phyloP scores from a whole-genome alignment of 1,140 invertebrate genomes.

The Magallana angulata region DNA sequence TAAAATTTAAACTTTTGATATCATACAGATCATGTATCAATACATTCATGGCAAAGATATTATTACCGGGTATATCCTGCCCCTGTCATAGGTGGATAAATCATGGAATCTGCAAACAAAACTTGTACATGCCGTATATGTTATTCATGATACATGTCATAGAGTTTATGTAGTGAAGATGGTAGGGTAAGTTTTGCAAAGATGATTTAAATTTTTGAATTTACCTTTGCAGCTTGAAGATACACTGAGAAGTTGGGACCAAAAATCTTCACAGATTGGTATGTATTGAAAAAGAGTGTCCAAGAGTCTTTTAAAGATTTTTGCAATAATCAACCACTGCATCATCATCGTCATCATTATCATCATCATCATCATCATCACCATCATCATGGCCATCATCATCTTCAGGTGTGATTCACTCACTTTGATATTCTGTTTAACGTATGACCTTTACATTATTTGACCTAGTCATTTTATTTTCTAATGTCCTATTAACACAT shows the following conservation, averaged over 20 bases:
- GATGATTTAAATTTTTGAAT: neutral
- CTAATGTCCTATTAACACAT: neutral
- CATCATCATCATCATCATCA: neutral
- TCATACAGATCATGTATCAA: too few relatives aligned
- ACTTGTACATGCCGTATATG: too few relatives aligned
- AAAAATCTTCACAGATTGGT: slow-evolving; percentile 54
- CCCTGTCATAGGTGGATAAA: too few relatives aligned
- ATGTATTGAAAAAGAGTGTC: slow-evolving; percentile 1
- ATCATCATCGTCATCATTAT: neutral
- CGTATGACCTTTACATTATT: neutral
- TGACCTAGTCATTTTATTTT: neutral
- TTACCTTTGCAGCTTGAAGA: slow-evolving; percentile 57
- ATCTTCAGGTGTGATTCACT: neutral
- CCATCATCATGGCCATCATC: neutral
- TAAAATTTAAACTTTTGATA: too few relatives aligned
- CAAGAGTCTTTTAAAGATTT: neutral
- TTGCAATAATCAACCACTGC: neutral
- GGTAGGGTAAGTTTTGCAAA: too few relatives aligned
- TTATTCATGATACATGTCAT: too few relatives aligned
- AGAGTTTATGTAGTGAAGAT: too few relatives aligned
- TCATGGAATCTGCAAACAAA: too few relatives aligned
- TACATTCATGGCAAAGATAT: too few relatives aligned
- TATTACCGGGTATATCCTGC: too few relatives aligned
- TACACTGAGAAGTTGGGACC: slow-evolving; percentile 55
- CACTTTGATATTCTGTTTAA: too few relatives aligned